Evolutionary conservation across 2,797 vertebrate genomes (phyloP).

Genomic region (Heteromormyrus szaboi): DNA sequence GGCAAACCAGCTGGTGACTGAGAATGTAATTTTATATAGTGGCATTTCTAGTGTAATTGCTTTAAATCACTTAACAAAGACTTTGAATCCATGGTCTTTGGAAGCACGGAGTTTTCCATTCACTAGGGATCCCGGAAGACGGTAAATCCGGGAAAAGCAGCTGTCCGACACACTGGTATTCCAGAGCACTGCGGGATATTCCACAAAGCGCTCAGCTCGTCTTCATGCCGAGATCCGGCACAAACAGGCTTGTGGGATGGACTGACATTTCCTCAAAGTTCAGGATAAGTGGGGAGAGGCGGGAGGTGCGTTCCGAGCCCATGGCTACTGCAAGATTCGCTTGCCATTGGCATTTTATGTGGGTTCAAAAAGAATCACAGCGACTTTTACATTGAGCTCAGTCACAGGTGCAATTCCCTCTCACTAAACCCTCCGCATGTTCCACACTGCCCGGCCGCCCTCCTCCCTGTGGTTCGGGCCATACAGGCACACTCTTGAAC

Average conservation of each 20-base stretch:
- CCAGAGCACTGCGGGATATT: background rate
- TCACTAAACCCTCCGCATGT: background rate
- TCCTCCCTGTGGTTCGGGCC: background rate
- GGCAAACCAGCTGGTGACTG: slow-evolving; percentile 37
- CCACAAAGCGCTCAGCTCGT: background rate
- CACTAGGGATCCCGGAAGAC: background rate
- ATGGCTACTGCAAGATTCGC: slow-evolving; percentile 52
- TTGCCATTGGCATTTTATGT: slow-evolving; percentile 65
- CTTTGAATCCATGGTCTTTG: background rate
- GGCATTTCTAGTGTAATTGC: background rate
- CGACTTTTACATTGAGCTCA: slow-evolving; percentile 59
- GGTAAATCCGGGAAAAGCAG: background rate
- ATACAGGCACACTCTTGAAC: background rate
- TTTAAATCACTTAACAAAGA: background rate
- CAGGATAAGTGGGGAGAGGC: background rate
- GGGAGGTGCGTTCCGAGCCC: slow-evolving; percentile 23
- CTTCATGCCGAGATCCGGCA: background rate
- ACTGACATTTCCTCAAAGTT: background rate
- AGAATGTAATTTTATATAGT: slow-evolving; percentile 28
- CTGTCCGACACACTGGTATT: background rate
- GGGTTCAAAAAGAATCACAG: slow-evolving; percentile 40
- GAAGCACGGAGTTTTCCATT: background rate
- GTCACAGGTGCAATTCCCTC: slow-evolving; percentile 44
- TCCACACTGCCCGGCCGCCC: background rate
- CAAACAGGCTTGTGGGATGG: background rate